A percentile compares a stretch with the other conserved stretches of the same genome.
These are phyloP conservation scores for Penaeus monodon DNA, from an alignment of 2,888 invertebrate species.

Conservation along the genomic window DNA sequence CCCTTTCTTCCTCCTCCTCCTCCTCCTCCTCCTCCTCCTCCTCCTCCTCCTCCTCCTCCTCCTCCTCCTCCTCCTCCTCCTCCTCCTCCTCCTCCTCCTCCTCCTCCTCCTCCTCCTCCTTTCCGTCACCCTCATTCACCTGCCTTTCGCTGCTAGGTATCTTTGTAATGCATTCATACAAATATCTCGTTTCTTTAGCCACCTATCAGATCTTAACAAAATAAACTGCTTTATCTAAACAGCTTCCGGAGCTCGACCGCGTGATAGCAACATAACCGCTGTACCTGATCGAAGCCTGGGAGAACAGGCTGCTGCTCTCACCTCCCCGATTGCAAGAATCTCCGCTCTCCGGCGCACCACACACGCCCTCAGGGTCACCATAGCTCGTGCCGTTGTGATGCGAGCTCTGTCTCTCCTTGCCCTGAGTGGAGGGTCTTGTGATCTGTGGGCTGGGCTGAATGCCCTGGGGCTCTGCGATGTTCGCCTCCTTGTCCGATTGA, in stretches of 20 bases:
- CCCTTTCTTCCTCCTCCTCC: no score
- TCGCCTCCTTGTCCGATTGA: constrained; percentile 74
- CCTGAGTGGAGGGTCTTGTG: constrained; percentile 71
- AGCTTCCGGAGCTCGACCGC: constrained; percentile 48
- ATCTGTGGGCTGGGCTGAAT: constrained; percentile 71
- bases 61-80: no score
- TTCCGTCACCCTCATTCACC: no score
- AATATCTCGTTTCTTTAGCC: no score
- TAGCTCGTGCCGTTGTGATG: constrained; percentile 75
- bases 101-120: no score
- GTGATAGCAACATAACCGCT: constrained; percentile 27
- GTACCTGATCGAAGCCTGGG: constrained; percentile 69
- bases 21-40: no score
- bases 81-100: no score
- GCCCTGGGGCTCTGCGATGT: constrained; percentile 75
- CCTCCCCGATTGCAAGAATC: constrained; percentile 65
- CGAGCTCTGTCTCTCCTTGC: constrained; percentile 73
- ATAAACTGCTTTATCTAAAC: not conserved
- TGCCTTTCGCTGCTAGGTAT: no score
- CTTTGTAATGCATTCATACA: no score
- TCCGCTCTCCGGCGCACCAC: constrained; percentile 73
- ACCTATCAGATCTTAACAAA: no score
- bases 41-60: no score
- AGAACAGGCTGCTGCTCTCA: constrained; percentile 73
- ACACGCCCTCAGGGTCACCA: constrained; percentile 73